A percentile compares a stretch with the other conserved stretches of the same genome.
Evolutionary conservation across 2,888 invertebrate species (phyloP).

Genomic region (Gisinianus flammeolus): DNA sequence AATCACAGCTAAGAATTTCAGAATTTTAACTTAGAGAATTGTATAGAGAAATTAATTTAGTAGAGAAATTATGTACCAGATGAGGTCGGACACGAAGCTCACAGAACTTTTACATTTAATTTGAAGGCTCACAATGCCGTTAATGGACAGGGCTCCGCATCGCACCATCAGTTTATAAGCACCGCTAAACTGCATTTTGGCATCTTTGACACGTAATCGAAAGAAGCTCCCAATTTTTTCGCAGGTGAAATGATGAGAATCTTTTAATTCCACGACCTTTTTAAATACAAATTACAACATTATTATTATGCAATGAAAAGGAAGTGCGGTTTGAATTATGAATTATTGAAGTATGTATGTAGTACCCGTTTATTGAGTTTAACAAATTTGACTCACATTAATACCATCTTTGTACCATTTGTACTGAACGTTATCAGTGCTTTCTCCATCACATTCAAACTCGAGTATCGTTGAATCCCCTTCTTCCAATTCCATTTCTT

Average conservation of each 20-base stretch:
- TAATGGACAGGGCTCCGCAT: conserved; percentile 27
- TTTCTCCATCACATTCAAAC: conserved; percentile 41
- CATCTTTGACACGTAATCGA: conserved; percentile 18
- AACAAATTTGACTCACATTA: conserved; percentile 23
- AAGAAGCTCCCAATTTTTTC: conserved; percentile 38
- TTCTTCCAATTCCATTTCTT: conserved; percentile 37
- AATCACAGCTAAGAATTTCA: background rate
- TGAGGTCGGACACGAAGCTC: conserved; percentile 3
- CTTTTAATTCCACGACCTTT: conserved; percentile 34
- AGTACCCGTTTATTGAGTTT: background rate
- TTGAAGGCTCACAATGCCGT: conserved; percentile 38
- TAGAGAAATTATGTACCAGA: background rate
- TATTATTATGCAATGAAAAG: background rate
- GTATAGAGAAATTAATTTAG: too few relatives aligned
- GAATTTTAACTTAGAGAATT: too few relatives aligned
- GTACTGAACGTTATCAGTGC: conserved; percentile 13
- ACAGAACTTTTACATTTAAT: background rate
- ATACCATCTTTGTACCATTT: conserved; percentile 43
- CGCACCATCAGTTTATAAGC: conserved; percentile 35
- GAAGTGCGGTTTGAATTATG: background rate
- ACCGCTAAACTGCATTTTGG: conserved; percentile 40
- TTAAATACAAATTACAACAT: background rate
- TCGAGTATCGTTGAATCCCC: conserved; percentile 33
- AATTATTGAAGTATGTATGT: background rate
- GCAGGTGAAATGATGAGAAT: conserved; percentile 33